phyloP scores from a whole-genome alignment of 2,113 vertebrate species.

The Syngnathus floridae region DNA sequence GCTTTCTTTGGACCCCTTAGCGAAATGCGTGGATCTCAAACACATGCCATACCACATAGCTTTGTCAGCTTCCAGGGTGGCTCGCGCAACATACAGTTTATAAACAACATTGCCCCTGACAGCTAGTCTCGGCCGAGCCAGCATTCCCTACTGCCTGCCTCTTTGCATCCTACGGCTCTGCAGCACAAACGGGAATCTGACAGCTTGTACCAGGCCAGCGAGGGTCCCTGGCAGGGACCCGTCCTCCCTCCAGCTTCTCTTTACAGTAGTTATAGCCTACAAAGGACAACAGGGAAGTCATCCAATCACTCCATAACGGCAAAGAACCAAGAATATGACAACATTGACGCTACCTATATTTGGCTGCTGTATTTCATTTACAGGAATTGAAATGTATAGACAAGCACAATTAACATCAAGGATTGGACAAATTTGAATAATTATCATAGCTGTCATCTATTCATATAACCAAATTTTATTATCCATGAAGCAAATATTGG shows the following conservation, averaged over 20 bases:
- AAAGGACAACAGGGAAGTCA: conserved; percentile 46
- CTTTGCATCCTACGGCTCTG: conserved; percentile 24
- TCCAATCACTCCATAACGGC: conserved; percentile 53
- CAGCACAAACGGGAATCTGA: conserved; percentile 25
- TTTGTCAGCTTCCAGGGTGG: conserved; percentile 22
- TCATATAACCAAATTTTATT: too few species aligned
- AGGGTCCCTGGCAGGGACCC: conserved; percentile 37
- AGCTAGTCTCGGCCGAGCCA: conserved; percentile 41
- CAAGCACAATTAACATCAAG: conserved; percentile 27
- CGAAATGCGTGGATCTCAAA: conserved; percentile 11
- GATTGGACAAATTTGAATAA: conserved; percentile 25
- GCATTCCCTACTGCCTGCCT: conserved; percentile 30
- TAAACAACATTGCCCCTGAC: conserved; percentile 30
- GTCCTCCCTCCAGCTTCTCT: conserved; percentile 18
- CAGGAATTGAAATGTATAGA: conserved; percentile 28
- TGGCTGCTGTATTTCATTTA: conserved; percentile 21
- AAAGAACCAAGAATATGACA: conserved; percentile 43
- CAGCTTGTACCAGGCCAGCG: conserved; percentile 46
- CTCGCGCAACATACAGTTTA: conserved; percentile 13
- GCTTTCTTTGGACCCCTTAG: conserved; percentile 31
- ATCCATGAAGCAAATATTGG: too few species aligned
- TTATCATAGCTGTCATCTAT: background rate
- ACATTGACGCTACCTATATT: conserved; percentile 24
- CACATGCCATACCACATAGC: conserved; percentile 13
- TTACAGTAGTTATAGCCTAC: conserved; percentile 38